Base-by-base conservation (phyloP, 2,797 vertebrate genomes). In the Peromyscus attwateri region DNA sequence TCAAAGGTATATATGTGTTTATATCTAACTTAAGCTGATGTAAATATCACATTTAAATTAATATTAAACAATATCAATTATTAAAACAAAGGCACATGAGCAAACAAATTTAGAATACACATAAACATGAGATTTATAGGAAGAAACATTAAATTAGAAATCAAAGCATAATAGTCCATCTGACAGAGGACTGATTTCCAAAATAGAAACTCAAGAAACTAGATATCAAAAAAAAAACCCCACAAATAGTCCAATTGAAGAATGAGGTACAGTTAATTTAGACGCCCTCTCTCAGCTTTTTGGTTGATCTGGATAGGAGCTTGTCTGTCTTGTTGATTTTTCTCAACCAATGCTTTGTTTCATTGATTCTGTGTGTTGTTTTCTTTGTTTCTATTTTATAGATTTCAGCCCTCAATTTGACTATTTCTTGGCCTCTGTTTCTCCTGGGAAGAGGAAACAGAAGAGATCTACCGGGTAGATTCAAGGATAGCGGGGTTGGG, bases 401-500 rank as follows among this genome's bases (percentile, higher is more conserved):
- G 49, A 52, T 52, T 52, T 52, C 49, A 52, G 49, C 49, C 49
- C 49, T 52, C 12, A 52, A 52, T 52, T 52, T 52, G 49, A 52
- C 14, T 52, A 52, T 52, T 52, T 52, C 49, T 11, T 52, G 49
- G 49, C 49, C 13, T 52, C 49, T 52, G 49, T 52, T 52, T 52
- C 49, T 52, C 49, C 19, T 37, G 19, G 7, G 2, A 23, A 37
- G 3, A 9, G 8, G n/a, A 71, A 71, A 71, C 21, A 71, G 19
- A 71, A 71, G 70, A 37, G 29, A 37, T 71, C 3, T 21, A 3
- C 19, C 37, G 19, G 70, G 3, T 37, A 71, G 9, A 21, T 8
- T 37, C 17, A 8, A 19, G 2, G 8, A 6, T 71, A 37, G 3
- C 0, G 19, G 70, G n/a, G n/a, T 9, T 71, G 70, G n/a, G 17